Evolutionary conservation across 2,113 vertebrate species (phyloP), one percentile per base, ranked within the genome.

Genomic region (Edolisoma coerulescens): DNA sequence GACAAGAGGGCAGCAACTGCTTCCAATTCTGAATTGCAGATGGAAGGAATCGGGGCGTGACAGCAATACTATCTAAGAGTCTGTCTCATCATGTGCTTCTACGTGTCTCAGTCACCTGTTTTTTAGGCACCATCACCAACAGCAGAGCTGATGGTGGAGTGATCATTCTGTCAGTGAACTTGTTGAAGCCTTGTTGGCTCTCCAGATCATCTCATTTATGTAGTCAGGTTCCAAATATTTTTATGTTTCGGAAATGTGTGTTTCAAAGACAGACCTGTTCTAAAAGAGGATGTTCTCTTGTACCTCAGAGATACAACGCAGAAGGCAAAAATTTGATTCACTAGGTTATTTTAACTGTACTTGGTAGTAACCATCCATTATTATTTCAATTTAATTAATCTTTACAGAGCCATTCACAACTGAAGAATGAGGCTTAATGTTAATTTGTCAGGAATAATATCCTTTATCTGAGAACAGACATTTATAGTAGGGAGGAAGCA

Each of bases 81-180:
- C 33, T 64, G 39, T 59, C 41, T 47, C 63, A n/a, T 41, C 41
- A 13, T 64, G 44, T 84, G 35, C 41, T 42, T 56, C 45, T 41
- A 0, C 0, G 0, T 59, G 54, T 47, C 67, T 81, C 49, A 32
- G 26, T 61, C 39, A 63, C 16, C 27, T 41, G 47, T 8, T 59
- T 60, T 54, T 42, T 18, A 15, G 60, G n/a, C n/a, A 49, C 32
- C 8, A 15, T 44, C 63, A 49, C 15, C 27, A 33, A 32, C 20
- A 35, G 24, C 11, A 69, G 41, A 80, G 30, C 33, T 83, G 71
- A 52, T 83, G 49, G 41, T 22, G 14, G 8, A 41, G 11, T 32
- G 54, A 65, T 53, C 45, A 10, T 73, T 76, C 57, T 77, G 26
- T 45, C 68, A 49, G 54, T 41, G 28, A 52, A 53, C 12, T 45